Base-by-base conservation (phyloP, 2,113 vertebrate species). In the Nannospalax galili region DNA sequence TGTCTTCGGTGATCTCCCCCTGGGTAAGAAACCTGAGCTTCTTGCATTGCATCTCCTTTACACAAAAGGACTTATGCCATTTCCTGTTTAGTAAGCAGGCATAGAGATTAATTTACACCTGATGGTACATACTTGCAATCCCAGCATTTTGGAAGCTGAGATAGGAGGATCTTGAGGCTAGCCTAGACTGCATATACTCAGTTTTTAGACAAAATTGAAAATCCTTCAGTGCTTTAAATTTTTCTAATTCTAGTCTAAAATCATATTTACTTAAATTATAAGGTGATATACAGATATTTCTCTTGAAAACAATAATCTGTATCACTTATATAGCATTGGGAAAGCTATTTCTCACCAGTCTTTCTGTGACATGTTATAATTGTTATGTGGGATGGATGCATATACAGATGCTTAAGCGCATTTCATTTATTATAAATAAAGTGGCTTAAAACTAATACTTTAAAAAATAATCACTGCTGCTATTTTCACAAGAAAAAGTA, bases 381-480 rank as follows among this genome's bases (percentile, higher is more conserved):
- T 30, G 80, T 72, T 95, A 37, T 93, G 48, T n/a, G n/a, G n/a
- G n/a, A n/a, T 97, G 78, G 73, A 97, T 93, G 16, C 45, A 67
- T 92, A 11, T 96, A 86, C 93, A 97, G 96, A 97, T 98, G 96
- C 92, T 98, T 97, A 94, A 94, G 86, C 82, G 95, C 92, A 86
- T 97, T 98, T 95, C 95, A 96, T 95, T 93, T 95, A 78, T 96
- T 98, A 69, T 96, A 85, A 92, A 93, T 95, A 90, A 95, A 77
- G 74, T 70, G 58, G 56, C 37, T 90, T 95, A 88, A 95, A 96
- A 93, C n/a, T 92, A 97, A 93, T 95, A 80, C 19, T 81, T 93
- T 85, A 92, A 88, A 95, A 97, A 91, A 91, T 28, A 80, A 73
- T 78, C 14, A 73, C 82, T 73, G 42, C 65, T 84, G 67, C 45